Conservation (phyloP, 2,888 invertebrate genomes). For the Eupithecia inturbata region DNA sequence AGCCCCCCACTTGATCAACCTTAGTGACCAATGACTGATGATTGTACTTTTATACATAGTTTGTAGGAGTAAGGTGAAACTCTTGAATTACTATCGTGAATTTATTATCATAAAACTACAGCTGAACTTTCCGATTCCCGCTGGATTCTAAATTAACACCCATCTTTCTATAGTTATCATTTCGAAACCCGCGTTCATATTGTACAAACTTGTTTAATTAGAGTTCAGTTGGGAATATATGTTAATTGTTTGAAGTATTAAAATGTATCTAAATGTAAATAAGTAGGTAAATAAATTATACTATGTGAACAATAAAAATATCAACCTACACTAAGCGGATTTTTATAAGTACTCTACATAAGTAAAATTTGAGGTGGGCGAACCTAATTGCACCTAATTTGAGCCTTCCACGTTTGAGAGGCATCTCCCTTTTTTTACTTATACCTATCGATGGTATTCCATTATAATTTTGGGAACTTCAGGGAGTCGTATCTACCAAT, state of each 20-base stretch:
- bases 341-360: background rate
- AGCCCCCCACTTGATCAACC: slow-evolving; percentile 48
- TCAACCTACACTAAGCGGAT: background rate
- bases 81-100: background rate
- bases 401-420: too few species aligned
- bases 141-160: background rate
- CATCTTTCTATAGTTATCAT: background rate
- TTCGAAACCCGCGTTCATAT: background rate
- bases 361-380: too few species aligned
- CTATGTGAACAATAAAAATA: background rate
- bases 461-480: background rate
- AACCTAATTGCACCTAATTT: too few species aligned
- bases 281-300: background rate
- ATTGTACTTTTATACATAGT: background rate
- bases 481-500: background rate
- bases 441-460: too few species aligned
- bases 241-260: background rate
- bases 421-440: too few species aligned
- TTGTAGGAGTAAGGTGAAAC: background rate
- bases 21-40: background rate
- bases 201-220: slow-evolving; percentile 2
- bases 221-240: background rate
- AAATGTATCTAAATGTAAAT: background rate
- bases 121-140: background rate
- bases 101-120: background rate